phyloP scores from a whole-genome alignment of 1,140 invertebrate species.

The Neodiprion virginianus region DNA sequence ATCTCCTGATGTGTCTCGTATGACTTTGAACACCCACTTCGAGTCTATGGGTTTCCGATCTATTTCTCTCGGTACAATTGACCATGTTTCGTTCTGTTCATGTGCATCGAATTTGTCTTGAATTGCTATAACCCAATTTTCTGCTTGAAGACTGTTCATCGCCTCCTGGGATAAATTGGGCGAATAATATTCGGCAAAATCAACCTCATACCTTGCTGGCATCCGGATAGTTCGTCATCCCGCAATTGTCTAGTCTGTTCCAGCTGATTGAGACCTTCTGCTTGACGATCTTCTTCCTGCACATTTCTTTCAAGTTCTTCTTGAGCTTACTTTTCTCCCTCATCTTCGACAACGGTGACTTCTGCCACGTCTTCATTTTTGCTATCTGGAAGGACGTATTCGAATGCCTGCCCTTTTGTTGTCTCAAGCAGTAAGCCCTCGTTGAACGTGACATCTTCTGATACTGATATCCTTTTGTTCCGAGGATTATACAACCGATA shows the following conservation, averaged over 20 bases:
- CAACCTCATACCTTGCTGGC: neutral
- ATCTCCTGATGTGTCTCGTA: conserved; percentile 33
- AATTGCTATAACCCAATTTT: conserved; percentile 33
- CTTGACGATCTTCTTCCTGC: neutral
- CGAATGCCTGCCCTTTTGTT: neutral
- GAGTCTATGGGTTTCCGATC: conserved; percentile 32
- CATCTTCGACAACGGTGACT: neutral
- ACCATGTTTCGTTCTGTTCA: conserved; percentile 35
- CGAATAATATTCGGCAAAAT: neutral
- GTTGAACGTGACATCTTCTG: conserved; percentile 27
- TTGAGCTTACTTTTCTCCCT: neutral
- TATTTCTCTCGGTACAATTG: conserved; percentile 30
- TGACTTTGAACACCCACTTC: conserved; percentile 43
- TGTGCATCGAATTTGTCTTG: conserved; percentile 36
- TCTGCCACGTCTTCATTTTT: neutral
- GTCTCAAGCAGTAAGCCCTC: conserved; percentile 25
- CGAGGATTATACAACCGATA: conserved; percentile 36
- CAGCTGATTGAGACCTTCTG: neutral
- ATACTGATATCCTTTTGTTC: neutral
- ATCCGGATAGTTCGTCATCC: neutral
- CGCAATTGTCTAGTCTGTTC: neutral
- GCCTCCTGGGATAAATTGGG: neutral
- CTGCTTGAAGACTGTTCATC: neutral
- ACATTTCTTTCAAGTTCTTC: neutral
- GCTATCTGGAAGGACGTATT: neutral